Evolutionary conservation across 2,888 invertebrate genomes (phyloP), one percentile per base, ranked within the genome.

Genomic region (Perizoma affinitatum): DNA sequence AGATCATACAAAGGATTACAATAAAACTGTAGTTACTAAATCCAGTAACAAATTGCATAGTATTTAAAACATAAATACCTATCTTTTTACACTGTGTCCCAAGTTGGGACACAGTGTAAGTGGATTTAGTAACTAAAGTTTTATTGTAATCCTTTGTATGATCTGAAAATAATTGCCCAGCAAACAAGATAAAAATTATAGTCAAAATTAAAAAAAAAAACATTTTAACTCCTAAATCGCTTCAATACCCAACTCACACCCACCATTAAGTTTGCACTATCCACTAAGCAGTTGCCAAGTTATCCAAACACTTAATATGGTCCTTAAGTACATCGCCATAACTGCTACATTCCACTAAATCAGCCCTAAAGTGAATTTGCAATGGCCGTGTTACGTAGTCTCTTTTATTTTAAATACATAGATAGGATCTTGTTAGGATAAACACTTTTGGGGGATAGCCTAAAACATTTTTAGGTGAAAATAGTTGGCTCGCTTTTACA

Each of bases 261-360:
- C 66, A 65, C 45, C 38, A 36, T 70, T 68, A 76, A 77, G 76
- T 76, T 74, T 74, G 72, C 79, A 77, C 79, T 78, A 78, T 76
- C 74, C 70, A 70, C 72, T 72, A 78, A 80, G 75, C 79, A 75
- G 72, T 75, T 71, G 70, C 78, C 72, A 79, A 76, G 70, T 74
- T 72, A 68, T 70, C 60, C 63, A 46, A 68, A 61, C 75, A 69
- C 71, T 70, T 68, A 70, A 66, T 70, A 62, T 67, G 53, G 69
- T 58, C 73, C 59, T 48, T 80, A 80, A 72, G 57, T 50, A 69
- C 55, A 68, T 22, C 47, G 2, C 42, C n/a, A 64, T 62, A 73
- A 65, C 62, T 47, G 7, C 50, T 61, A 66, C 61, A 65, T 69
- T 66, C 33, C 61, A 6, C 7, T 50, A 46, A 62, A 56, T 36